phyloP scores from a whole-genome alignment of 2,888 invertebrate species.

The Scaptomyza cyrtandrae region DNA sequence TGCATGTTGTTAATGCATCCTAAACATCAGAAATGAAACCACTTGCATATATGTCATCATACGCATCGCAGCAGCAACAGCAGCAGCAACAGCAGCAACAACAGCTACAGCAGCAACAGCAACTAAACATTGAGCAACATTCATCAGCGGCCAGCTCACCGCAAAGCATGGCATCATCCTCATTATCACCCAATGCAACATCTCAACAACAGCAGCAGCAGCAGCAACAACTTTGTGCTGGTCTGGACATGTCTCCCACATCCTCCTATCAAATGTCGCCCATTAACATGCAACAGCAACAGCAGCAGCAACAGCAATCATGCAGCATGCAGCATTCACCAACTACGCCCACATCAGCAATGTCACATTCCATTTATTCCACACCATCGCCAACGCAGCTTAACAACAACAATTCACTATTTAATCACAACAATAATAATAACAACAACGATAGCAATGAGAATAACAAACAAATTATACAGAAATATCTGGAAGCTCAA shows the following conservation, averaged over 20 bases:
- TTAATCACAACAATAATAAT: slow-evolving; percentile 66
- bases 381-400: slow-evolving; percentile 79
- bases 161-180: slow-evolving; percentile 69
- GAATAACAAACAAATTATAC: slow-evolving; percentile 79
- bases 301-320: slow-evolving; percentile 67
- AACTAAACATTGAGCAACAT: slow-evolving; percentile 57
- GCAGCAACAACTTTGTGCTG: slow-evolving; percentile 66
- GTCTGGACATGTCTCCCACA: slow-evolving; percentile 70
- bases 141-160: slow-evolving; percentile 66
- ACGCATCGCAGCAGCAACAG: slow-evolving; percentile 63
- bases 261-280: slow-evolving; percentile 77
- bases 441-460: slow-evolving; percentile 68
- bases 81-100: slow-evolving; percentile 59
- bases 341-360: slow-evolving; percentile 58
- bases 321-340: slow-evolving; percentile 76
- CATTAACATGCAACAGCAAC: slow-evolving; percentile 69
- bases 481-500: slow-evolving; percentile 82
- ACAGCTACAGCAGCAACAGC: slow-evolving; percentile 43
- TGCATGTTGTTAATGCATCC: slow-evolving; percentile 5
- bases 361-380: slow-evolving; percentile 71
- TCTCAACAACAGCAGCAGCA: slow-evolving; percentile 54
- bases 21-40: slow-evolving; percentile 61
- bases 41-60: slow-evolving; percentile 71
- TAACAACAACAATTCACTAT: slow-evolving; percentile 66
- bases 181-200: slow-evolving; percentile 67